Evolutionary conservation across 2,888 invertebrate species (phyloP).

Genomic region (Tineola bisselliella): DNA sequence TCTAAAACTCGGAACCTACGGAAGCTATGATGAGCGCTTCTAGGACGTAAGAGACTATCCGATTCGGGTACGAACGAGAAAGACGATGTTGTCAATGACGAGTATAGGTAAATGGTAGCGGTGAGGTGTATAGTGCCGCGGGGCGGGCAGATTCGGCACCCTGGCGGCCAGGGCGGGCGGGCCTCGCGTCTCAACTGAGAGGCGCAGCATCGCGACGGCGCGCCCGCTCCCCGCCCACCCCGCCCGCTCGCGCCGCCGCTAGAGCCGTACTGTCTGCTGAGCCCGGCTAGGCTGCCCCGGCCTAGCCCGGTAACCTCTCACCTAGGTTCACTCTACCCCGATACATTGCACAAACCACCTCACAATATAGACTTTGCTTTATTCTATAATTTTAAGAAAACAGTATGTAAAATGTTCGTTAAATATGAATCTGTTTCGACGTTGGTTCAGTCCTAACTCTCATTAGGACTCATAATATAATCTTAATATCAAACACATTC

Average conservation of each 20-base stretch:
- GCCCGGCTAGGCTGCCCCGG: constrained; percentile 15
- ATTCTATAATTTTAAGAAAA: too few relatives aligned
- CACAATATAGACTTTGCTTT: too few relatives aligned
- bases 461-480: too few relatives aligned
- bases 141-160: constrained; percentile 24
- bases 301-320: neutral
- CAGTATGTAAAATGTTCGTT: too few relatives aligned
- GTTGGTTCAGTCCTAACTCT: too few relatives aligned
- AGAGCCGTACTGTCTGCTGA: constrained; percentile 26
- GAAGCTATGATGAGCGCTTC: constrained; percentile 29
- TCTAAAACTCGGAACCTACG: constrained; percentile 63
- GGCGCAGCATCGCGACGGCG: constrained; percentile 72
- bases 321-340: too few relatives aligned
- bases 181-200: constrained; percentile 73
- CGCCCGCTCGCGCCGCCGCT: constrained; percentile 21
- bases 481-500: too few relatives aligned
- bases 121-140: neutral
- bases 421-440: too few relatives aligned
- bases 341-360: too few relatives aligned
- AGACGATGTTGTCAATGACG: neutral
- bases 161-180: constrained; percentile 68
- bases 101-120: neutral
- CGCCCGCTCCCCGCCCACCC: constrained; percentile 33
- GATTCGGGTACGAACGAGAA: constrained; percentile 13
- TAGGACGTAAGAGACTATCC: constrained; percentile 17